Evolutionary conservation across 2,888 invertebrate species (phyloP).

Genomic region (Epiblema foenella): DNA sequence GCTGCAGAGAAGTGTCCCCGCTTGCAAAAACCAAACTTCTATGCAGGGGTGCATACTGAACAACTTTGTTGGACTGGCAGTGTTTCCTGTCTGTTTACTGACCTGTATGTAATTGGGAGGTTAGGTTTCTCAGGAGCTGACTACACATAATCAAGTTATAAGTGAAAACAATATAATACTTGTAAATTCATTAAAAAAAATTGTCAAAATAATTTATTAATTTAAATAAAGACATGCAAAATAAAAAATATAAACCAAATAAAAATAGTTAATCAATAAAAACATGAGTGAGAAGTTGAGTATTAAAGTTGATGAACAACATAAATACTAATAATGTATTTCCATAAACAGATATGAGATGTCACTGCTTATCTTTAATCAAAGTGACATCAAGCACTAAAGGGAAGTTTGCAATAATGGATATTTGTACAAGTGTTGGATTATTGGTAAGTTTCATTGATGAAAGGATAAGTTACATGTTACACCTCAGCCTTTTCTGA

Average conservation of each 20-base stretch:
- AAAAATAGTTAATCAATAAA: background rate
- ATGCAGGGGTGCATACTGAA: background rate
- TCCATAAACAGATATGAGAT: background rate
- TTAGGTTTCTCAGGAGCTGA: too few relatives aligned
- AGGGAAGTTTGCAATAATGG: background rate
- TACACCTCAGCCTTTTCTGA: conserved; percentile 2
- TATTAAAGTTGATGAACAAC: background rate
- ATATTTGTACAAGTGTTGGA: background rate
- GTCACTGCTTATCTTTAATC: background rate
- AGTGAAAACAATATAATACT: background rate
- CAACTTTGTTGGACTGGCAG: background rate
- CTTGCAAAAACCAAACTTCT: too few relatives aligned
- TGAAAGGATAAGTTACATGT: background rate
- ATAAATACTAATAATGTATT: background rate
- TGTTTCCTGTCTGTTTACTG: too few relatives aligned
- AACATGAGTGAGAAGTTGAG: background rate
- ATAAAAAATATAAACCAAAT: background rate
- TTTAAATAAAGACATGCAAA: conserved; percentile 1
- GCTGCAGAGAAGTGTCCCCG: too few relatives aligned
- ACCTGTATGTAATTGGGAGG: too few relatives aligned
- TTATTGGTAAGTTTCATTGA: background rate
- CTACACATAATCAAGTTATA: background rate
- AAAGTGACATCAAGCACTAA: background rate
- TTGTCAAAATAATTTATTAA: background rate
- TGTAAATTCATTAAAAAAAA: background rate